Conservation (phyloP, 2,888 invertebrate species). For the Parascotia fuliginaria region DNA sequence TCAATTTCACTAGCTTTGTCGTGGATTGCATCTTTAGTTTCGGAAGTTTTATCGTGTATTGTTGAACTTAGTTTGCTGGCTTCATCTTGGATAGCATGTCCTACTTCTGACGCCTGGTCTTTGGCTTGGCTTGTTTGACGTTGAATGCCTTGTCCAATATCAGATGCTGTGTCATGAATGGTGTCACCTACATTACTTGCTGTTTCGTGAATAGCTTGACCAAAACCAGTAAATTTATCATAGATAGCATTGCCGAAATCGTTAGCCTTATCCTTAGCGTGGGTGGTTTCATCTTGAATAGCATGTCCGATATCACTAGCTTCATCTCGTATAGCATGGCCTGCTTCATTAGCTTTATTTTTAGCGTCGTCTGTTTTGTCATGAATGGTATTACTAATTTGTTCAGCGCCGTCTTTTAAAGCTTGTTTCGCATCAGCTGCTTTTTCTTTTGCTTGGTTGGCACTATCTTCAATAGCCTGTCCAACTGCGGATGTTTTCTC, state of each 20-base stretch:
- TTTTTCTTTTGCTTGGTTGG: conserved; percentile 8
- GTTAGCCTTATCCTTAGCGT: conserved; percentile 35
- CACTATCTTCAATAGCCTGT: conserved; percentile 40
- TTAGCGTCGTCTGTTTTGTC: conserved; percentile 26
- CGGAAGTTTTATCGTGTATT: conserved; percentile 28
- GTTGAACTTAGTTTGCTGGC: conserved; percentile 20
- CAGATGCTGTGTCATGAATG: conserved; percentile 34
- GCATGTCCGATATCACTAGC: conserved; percentile 30
- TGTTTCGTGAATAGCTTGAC: conserved; percentile 37
- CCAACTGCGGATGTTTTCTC: conserved; percentile 41
- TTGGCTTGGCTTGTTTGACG: conserved; percentile 49
- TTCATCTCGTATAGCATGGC: conserved; percentile 19
- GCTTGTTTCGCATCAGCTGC: conserved; percentile 33
- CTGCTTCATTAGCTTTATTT: conserved; percentile 16
- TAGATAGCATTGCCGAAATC: conserved; percentile 35
- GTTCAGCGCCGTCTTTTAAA: conserved; percentile 33
- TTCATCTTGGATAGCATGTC: conserved; percentile 30
- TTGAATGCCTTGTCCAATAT: conserved; percentile 38
- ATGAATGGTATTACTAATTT: conserved; percentile 34
- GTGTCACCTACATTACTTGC: conserved; percentile 35
- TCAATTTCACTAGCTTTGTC: conserved; percentile 32
- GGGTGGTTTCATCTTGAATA: conserved; percentile 42
- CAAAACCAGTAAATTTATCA: conserved; percentile 32
- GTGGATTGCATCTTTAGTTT: conserved; percentile 30
- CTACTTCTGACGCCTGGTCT: conserved; percentile 19